Conservation (phyloP, 2,113 vertebrate species). For the Oxyura jamaicensis region DNA sequence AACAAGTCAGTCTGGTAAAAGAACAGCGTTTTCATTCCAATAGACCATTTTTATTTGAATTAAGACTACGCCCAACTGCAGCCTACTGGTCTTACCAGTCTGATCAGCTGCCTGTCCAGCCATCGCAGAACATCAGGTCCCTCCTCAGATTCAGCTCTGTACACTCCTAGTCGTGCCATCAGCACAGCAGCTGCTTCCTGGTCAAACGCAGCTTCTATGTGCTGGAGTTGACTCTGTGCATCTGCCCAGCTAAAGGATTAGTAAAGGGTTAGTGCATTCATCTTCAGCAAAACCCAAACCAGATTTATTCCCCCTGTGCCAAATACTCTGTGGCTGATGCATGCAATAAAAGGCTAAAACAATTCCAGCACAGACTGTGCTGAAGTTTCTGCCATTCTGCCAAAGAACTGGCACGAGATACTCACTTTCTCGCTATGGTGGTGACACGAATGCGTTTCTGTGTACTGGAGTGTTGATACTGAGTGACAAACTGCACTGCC, state of each 20-base stretch:
- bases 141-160: constrained; percentile 93
- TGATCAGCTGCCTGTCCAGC: constrained; percentile 97
- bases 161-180: constrained; percentile 95
- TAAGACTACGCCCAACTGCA: not conserved
- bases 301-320: not conserved
- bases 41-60: not conserved
- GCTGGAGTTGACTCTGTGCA: constrained; percentile 92
- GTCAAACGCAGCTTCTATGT: constrained; percentile 95
- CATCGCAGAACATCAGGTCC: constrained; percentile 94
- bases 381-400: not conserved
- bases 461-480: constrained; percentile 93
- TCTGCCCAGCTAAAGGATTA: constrained; percentile 89
- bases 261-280: constrained; percentile 14
- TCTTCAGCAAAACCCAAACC: not conserved
- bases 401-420: not conserved
- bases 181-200: constrained; percentile 94
- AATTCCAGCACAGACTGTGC: not conserved
- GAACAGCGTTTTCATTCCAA: not conserved
- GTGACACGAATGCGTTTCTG: constrained; percentile 93
- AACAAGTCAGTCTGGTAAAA: not conserved
- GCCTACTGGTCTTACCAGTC: constrained; percentile 82
- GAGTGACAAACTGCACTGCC: constrained; percentile 93
- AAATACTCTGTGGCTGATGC: not conserved
- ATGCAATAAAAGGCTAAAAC: not conserved
- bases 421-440: constrained; percentile 95